Evolutionary conservation across 2,113 vertebrate species (phyloP), one percentile per base, ranked within the genome.

Genomic region (Brachionichthys hirsutus): DNA sequence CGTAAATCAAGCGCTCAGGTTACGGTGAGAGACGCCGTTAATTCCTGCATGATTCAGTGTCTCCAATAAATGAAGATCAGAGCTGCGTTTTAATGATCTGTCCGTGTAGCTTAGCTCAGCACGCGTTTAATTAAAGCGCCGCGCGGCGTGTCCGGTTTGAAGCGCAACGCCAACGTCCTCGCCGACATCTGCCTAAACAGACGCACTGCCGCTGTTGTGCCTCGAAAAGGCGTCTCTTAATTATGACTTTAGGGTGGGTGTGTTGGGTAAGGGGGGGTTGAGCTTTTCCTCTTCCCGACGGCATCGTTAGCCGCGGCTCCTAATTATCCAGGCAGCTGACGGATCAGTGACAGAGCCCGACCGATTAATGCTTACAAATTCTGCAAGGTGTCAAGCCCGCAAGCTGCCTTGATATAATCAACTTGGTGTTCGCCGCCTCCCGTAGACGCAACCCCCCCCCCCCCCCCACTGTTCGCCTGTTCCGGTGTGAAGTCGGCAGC

Each of bases 311-410:
- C 95, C 90, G 89, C 89, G 91, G 91, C 91, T 93, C 93, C 95
- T 97, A 98, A 99, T 99, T 98, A 99, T 97, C 96, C 94, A 94
- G 93, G 94, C 95, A 94, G 94, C 94, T 98, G 96, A 97, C 94
- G 94, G 95, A 96, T 98, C 95, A 94, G 94, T 98, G 97, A 98
- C 94, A 94, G 81, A 92, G 92, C 92, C 92, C 93, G 93, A 92
- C 93, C 93, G 95, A 98, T 98, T 97, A 97, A 95, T 95, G 95
- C 94, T 93, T 95, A 98, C 95, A 95, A 96, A 98, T 97, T 95
- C 95, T 93, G 95, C 94, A 92, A 95, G 93, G 94, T 98, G 95
- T 98, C 95, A 96, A 91, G 92, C 94, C 94, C 92, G 94, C 93
- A 92, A 84, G 94, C 93, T 92, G 93, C 94, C 94, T 95, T 96